Percentiles rank a stretch among this genome's conserved stretches.
phyloP scores from a whole-genome alignment of 1,140 invertebrate genomes.

The Antheraea mylitta region DNA sequence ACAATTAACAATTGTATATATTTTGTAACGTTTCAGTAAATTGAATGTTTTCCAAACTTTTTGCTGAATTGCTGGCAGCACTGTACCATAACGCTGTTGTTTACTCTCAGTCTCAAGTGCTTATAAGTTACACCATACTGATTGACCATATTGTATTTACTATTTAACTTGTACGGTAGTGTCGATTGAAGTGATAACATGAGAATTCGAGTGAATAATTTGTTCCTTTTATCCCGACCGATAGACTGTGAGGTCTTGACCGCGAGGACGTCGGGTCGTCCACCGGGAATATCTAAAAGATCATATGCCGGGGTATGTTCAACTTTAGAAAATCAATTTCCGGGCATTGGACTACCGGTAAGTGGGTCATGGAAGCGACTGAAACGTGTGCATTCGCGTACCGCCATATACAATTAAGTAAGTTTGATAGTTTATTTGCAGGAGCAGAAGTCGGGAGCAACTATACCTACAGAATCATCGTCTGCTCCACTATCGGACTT shows the following conservation, averaged over 20 bases:
- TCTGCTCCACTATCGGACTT: constrained; percentile 84
- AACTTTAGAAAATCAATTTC: neutral
- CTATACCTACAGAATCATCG: constrained; percentile 65
- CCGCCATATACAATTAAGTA: neutral
- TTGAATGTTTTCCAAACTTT: too few species aligned
- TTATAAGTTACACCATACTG: neutral
- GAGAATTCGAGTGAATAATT: constrained; percentile 13
- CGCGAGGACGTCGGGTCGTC: neutral
- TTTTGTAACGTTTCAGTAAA: too few species aligned
- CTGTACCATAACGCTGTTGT: neutral
- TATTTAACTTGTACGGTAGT: neutral
- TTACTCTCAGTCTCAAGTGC: neutral
- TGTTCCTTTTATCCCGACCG: constrained; percentile 4
- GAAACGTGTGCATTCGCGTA: neutral
- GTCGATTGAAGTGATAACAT: neutral
- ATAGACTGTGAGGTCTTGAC: neutral
- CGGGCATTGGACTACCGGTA: neutral
- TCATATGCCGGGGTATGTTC: neutral
- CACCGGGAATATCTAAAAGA: neutral
- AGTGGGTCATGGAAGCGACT: neutral
- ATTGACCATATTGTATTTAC: neutral
- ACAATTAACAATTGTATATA: too few species aligned
- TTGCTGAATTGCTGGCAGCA: too few species aligned
- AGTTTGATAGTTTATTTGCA: neutral
- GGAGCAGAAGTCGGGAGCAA: neutral